Conservation (phyloP, 2,797 vertebrate species). For the Hybognathus amarus region DNA sequence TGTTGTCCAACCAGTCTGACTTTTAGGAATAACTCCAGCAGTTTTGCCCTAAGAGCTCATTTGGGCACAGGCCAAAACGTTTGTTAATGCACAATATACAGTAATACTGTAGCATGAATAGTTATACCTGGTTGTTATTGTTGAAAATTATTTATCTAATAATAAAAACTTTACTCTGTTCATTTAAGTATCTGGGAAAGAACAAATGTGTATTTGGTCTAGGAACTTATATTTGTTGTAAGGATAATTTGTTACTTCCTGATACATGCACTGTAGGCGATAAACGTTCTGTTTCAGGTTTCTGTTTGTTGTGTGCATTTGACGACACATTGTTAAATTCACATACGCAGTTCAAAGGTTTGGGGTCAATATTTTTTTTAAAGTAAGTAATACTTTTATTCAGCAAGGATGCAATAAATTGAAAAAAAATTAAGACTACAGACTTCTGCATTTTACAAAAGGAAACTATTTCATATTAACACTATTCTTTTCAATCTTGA, state of each 20-base stretch:
- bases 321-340: background rate
- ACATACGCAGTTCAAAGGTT: too few species aligned
- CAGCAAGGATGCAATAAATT: too few species aligned
- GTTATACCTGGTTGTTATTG: background rate
- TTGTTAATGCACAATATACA: background rate
- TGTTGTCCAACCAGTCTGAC: background rate
- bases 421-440: too few species aligned
- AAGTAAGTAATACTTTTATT: too few species aligned
- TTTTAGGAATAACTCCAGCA: constrained; percentile 9
- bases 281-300: background rate
- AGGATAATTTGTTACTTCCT: constrained; percentile 26
- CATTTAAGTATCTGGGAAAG: constrained; percentile 5
- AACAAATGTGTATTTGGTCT: background rate
- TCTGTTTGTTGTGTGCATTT: background rate
- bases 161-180: background rate
- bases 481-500: too few species aligned
- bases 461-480: too few species aligned
- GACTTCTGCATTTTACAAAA: too few species aligned
- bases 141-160: constrained; percentile 17
- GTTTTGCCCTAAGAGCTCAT: background rate
- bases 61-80: background rate
- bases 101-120: too few species aligned
- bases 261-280: background rate
- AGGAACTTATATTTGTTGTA: background rate
- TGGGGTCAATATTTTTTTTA: too few species aligned